Evolutionary conservation across 1,140 invertebrate species (phyloP).

Genomic region (Drosophila takahashii): DNA sequence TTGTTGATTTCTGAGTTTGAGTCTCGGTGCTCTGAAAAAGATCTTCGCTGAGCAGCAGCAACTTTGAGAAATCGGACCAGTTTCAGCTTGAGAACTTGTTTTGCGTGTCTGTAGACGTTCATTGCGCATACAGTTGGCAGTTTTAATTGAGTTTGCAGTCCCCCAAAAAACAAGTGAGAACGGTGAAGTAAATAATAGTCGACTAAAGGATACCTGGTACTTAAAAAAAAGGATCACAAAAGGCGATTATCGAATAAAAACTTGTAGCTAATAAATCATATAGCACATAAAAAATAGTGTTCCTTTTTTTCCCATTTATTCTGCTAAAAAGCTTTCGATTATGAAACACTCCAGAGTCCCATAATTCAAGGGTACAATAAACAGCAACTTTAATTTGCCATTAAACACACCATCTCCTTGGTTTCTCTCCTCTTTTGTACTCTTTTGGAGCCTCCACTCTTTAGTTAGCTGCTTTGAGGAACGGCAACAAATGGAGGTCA

Average conservation of each 20-base stretch:
- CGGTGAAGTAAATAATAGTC: not conserved
- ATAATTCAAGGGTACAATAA: slow-evolving; percentile 8
- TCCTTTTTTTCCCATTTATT: not conserved
- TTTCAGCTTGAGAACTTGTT: slow-evolving; percentile 72
- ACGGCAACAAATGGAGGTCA: slow-evolving; percentile 65
- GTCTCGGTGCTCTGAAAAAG: slow-evolving; percentile 42
- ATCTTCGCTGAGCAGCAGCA: slow-evolving; percentile 41
- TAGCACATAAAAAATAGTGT: no score
- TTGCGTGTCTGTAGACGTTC: slow-evolving; percentile 30
- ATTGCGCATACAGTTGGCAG: slow-evolving; percentile 40
- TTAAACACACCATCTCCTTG: slow-evolving; percentile 11
- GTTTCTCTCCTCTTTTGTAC: slow-evolving; percentile 13
- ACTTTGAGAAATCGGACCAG: slow-evolving; percentile 68
- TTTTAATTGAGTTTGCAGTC: slow-evolving; percentile 71
- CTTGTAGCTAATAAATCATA: no score
- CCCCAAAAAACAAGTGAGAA: slow-evolving; percentile 28
- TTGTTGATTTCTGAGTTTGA: slow-evolving; percentile 20
- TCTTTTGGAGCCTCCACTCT: slow-evolving; percentile 17
- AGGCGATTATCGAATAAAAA: no score
- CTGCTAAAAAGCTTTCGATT: not conserved
- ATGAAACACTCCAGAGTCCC: not conserved
- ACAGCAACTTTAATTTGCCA: slow-evolving; percentile 2
- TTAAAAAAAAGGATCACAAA: not conserved
- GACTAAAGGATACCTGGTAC: slow-evolving; percentile 9
- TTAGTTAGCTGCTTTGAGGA: slow-evolving; percentile 35